A percentile compares a stretch with the other conserved stretches of the same genome.
Conservation (phyloP, 30 jellyfish, hydroid and myxozoan species). For the Chironex yamaguchii region DNA sequence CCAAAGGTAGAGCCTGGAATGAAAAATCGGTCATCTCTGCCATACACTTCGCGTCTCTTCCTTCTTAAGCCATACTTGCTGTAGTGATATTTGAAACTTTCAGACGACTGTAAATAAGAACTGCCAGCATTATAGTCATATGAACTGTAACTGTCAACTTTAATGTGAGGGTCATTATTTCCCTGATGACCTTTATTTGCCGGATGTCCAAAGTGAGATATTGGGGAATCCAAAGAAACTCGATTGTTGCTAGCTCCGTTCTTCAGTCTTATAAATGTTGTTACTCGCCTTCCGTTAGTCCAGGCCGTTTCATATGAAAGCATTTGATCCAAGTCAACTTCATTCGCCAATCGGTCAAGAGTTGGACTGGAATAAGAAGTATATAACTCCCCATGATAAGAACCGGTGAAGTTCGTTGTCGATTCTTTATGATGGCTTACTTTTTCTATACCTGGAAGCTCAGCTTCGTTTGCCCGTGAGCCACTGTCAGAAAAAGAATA, state of each 20-base stretch:
- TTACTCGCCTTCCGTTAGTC: constrained; percentile 83
- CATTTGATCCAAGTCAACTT: constrained; percentile 60
- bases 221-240: no score
- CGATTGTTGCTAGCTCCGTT: not conserved
- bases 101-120: not conserved
- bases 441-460: constrained; percentile 55
- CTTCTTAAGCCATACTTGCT: constrained; percentile 37
- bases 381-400: constrained; percentile 69
- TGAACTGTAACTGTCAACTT: not conserved
- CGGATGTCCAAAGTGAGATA: no score
- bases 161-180: no score
- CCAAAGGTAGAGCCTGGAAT: constrained; percentile 88
- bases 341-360: constrained; percentile 29
- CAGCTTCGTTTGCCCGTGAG: not conserved
- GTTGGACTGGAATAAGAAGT: constrained; percentile 71
- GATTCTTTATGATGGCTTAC: constrained; percentile 59
- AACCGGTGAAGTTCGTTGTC: constrained; percentile 85
- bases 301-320: constrained; percentile 93
- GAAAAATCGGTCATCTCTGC: constrained; percentile 88
- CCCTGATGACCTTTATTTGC: not conserved
- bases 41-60: constrained; percentile 78
- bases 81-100: not conserved
- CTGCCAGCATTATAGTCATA: no score
- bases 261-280: constrained; percentile 74
- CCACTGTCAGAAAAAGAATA: not conserved